Conservation (phyloP, 2,113 vertebrate species). For the Heliornis fulica region DNA sequence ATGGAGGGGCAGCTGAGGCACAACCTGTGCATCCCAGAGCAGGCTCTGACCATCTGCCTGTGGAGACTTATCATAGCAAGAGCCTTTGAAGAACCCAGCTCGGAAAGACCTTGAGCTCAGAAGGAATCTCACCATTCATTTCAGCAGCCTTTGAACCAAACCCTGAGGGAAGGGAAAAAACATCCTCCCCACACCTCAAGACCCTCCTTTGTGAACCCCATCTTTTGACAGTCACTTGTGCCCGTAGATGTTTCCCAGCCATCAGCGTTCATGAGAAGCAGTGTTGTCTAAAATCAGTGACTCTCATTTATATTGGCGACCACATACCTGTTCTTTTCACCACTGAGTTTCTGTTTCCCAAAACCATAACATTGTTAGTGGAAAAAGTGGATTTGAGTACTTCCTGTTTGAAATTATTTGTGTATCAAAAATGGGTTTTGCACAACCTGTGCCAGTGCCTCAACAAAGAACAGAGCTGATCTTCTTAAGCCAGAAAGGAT, state of each 20-base stretch:
- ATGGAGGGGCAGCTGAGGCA: neutral
- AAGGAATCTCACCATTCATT: neutral
- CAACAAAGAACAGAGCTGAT: constrained; percentile 73
- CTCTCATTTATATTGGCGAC: neutral
- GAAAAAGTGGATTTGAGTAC: constrained; percentile 66
- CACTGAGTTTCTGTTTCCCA: constrained; percentile 73
- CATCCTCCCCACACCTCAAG: too few relatives aligned
- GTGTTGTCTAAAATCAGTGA: constrained; percentile 4
- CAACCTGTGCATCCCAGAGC: accelerated
- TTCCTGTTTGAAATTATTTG: constrained; percentile 72
- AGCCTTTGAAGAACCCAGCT: neutral
- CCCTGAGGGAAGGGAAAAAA: neutral
- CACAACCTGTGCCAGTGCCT: constrained; percentile 75
- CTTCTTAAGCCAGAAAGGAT: constrained; percentile 69
- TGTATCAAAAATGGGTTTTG: constrained; percentile 74
- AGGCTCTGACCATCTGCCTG: neutral
- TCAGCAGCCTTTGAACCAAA: neutral
- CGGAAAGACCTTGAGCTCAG: neutral
- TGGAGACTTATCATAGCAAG: neutral
- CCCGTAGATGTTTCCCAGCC: neutral
- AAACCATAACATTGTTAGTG: constrained; percentile 70
- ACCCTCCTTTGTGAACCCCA: neutral
- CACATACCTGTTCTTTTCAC: constrained; percentile 53
- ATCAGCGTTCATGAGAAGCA: neutral
- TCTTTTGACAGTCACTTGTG: neutral